Evolutionary conservation across 2,797 vertebrate genomes (phyloP), one percentile per base, ranked within the genome.

Genomic region (Sparidentex hasta): DNA sequence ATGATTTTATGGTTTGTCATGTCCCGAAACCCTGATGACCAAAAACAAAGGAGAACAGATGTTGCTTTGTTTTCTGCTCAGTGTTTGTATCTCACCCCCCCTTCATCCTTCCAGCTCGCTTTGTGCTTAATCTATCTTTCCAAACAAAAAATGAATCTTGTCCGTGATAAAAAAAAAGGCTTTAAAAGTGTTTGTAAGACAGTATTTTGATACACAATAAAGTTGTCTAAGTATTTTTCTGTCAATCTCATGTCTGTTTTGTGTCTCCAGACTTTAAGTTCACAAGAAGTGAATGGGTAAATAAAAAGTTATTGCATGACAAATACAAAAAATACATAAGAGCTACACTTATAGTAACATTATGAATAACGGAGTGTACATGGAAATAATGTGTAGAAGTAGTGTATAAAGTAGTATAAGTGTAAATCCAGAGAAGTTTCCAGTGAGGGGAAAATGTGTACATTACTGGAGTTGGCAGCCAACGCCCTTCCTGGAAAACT

Each of bases 121-220:
- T 84, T 92, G 83, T 93, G 86, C 92, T 51, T 91, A 88, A 88
- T 90, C 92, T 75, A 86, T 89, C 87, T 93, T 93, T 83, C 83
- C 74, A 82, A 94, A 90, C 81, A 81, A 61, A 50, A 86, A 85
- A 87, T 29, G 7, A 88, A 88, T 80, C 55, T 86, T 89, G 85
- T 94, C 83, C 79, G 80, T 83, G 89, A 81, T 64, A 63, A 82
- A 82, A 71, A 77, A 85, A 87, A 88, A 85, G 76, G 84, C 87
- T 92, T 92, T 93, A 86, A 88, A 93, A 84, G 85, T 92, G 91
- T 93, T 95, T 94, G 90, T 94, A 92, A 91, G 93, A 93, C 92
- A 94, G 94, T 96, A 94, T 96, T 96, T 96, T 96, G 94, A 95
- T 95, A 95, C 88, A 92, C 95, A 96, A 96, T 96, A 96, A 96